phyloP scores from a whole-genome alignment of 1,140 invertebrate genomes.

The Drosophila kepulauana region DNA sequence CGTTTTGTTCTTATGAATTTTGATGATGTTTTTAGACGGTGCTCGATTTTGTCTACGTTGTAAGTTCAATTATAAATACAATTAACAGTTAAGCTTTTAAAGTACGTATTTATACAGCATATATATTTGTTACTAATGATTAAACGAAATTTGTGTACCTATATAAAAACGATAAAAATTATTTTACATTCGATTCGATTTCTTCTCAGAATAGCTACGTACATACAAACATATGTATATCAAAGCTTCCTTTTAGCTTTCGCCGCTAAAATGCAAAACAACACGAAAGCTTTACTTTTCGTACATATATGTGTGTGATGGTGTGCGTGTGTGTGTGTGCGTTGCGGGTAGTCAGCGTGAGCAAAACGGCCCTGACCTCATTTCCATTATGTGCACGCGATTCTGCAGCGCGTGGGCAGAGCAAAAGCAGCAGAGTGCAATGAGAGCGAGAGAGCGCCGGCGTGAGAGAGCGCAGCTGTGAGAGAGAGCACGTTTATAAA shows the following conservation, averaged over 20 bases:
- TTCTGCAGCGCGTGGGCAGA: conserved; percentile 76
- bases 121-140: conserved; percentile 84
- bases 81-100: conserved; percentile 70
- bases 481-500: background rate
- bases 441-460: conserved; percentile 53
- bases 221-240: background rate
- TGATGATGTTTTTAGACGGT: conserved; percentile 61
- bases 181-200: background rate
- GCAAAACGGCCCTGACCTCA: conserved; percentile 83
- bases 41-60: conserved; percentile 74
- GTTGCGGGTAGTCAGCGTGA: conserved; percentile 60
- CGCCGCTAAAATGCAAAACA: conserved; percentile 43
- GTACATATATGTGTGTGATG: background rate
- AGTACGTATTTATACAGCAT: conserved; percentile 77
- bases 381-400: conserved; percentile 74
- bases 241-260: conserved; percentile 48
- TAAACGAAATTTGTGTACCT: conserved; percentile 60
- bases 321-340: conserved; percentile 26
- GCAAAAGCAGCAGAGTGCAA: conserved; percentile 36
- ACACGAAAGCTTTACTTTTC: conserved; percentile 38
- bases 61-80: conserved; percentile 66
- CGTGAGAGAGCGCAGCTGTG: conserved; percentile 51
- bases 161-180: conserved; percentile 26
- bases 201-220: background rate
- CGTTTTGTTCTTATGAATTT: conserved; percentile 59